phyloP scores from a whole-genome alignment of 2,113 vertebrate genomes.

The Syngnathus floridae region DNA sequence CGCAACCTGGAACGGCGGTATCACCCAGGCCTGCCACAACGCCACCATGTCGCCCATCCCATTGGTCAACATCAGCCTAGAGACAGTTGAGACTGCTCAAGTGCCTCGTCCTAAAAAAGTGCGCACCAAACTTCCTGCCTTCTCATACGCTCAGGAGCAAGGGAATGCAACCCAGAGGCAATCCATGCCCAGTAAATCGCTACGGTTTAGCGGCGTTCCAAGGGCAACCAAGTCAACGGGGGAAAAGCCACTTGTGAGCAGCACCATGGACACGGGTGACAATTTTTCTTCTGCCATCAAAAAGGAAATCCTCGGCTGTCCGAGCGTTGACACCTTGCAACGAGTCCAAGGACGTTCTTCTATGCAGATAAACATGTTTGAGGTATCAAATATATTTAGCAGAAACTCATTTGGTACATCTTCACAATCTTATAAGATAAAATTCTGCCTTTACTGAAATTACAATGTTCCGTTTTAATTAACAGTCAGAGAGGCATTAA shows the following conservation, averaged over 20 bases:
- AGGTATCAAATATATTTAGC: not conserved
- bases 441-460: not conserved
- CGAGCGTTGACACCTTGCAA: not conserved
- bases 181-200: conserved; percentile 16
- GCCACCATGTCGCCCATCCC: conserved; percentile 52
- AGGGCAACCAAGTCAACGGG: conserved; percentile 2
- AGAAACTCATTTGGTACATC: not conserved
- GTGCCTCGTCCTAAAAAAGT: conserved; percentile 71
- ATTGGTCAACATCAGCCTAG: conserved; percentile 8
- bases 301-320: not conserved
- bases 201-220: conserved; percentile 1
- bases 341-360: conserved; percentile 7
- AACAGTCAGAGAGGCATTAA: not conserved
- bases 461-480: not conserved
- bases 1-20: conserved; percentile 36
- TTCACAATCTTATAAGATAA: not conserved
- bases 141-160: conserved; percentile 17
- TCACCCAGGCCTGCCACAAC: conserved; percentile 5
- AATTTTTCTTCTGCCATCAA: conserved; percentile 1
- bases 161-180: conserved; percentile 26
- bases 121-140: conserved; percentile 12
- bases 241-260: not conserved
- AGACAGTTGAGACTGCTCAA: conserved; percentile 56
- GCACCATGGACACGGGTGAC: not conserved
- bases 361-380: not conserved